A percentile compares a stretch with the other conserved stretches of the same genome.
Conservation (phyloP, 2,113 vertebrate species). For the Dromiciops gliroides region DNA sequence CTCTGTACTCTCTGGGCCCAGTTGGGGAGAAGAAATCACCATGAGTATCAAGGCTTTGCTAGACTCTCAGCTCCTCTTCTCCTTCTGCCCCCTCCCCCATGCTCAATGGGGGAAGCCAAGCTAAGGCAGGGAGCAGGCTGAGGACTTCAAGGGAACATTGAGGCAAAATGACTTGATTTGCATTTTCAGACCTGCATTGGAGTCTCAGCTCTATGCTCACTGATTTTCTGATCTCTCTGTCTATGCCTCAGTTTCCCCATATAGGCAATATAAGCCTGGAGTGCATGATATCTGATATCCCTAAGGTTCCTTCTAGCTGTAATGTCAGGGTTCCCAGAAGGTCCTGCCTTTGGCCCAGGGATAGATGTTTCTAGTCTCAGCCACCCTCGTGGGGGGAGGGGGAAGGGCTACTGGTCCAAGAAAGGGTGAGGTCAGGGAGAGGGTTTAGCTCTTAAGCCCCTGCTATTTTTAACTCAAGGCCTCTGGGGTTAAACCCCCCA, state of each 20-base stretch:
- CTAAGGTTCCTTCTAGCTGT: background rate
- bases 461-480: background rate
- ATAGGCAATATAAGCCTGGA: background rate
- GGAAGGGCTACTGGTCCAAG: background rate
- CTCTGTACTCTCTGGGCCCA: background rate
- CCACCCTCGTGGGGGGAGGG: background rate
- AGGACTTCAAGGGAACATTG: background rate
- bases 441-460: background rate
- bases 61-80: slow-evolving; percentile 65
- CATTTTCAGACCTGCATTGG: background rate
- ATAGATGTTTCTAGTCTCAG: background rate
- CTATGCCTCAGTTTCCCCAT: background rate
- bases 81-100: slow-evolving; percentile 13
- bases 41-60: background rate
- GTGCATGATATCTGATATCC: background rate
- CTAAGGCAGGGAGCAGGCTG: background rate
- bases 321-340: background rate
- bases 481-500: background rate
- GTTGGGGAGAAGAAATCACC: background rate
- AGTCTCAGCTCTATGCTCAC: background rate
- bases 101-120: background rate
- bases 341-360: background rate
- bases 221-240: background rate
- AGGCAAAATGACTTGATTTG: background rate
- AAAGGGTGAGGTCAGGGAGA: background rate